phyloP scores from a whole-genome alignment of 2,113 vertebrate genomes.

The Dicrurus megarhynchus region DNA sequence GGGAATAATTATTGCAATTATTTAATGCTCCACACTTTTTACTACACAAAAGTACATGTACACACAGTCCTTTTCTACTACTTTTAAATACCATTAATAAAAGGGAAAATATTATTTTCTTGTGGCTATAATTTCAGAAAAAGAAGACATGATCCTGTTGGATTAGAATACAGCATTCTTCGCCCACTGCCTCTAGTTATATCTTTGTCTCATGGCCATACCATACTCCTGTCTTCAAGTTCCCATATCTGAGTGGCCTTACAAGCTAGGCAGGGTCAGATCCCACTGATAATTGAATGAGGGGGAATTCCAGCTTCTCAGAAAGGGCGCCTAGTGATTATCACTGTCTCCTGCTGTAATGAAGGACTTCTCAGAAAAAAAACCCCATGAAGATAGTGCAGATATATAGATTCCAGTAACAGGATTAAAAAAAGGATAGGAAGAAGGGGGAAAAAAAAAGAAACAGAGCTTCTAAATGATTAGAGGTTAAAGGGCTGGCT shows the following conservation, averaged over 20 bases:
- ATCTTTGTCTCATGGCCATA: not conserved
- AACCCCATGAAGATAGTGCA: not conserved
- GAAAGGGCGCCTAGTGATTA: constrained; percentile 42
- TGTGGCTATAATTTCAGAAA: not conserved
- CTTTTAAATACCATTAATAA: not conserved
- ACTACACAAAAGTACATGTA: not conserved
- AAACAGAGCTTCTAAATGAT: not conserved
- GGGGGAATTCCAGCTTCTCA: constrained; percentile 34
- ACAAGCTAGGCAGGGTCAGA: constrained; percentile 33
- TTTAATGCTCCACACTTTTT: not conserved
- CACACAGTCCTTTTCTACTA: not conserved
- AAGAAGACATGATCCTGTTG: not conserved
- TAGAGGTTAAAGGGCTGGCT: not conserved
- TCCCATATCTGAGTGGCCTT: constrained; percentile 15
- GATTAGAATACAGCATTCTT: not conserved
- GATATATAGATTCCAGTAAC: not conserved
- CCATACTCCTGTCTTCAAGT: constrained; percentile 22
- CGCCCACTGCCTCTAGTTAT: not conserved
- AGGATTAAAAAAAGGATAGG: not conserved
- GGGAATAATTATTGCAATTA: not conserved
- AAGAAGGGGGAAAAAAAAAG: not conserved
- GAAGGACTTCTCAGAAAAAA: constrained; percentile 41
- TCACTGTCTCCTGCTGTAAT: constrained; percentile 47
- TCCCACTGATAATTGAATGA: constrained; percentile 26
- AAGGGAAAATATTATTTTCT: not conserved